A percentile compares a stretch with the other conserved stretches of the same genome.
phyloP scores from a whole-genome alignment of 2,888 invertebrate genomes.

The Nymphalis polychloros region DNA sequence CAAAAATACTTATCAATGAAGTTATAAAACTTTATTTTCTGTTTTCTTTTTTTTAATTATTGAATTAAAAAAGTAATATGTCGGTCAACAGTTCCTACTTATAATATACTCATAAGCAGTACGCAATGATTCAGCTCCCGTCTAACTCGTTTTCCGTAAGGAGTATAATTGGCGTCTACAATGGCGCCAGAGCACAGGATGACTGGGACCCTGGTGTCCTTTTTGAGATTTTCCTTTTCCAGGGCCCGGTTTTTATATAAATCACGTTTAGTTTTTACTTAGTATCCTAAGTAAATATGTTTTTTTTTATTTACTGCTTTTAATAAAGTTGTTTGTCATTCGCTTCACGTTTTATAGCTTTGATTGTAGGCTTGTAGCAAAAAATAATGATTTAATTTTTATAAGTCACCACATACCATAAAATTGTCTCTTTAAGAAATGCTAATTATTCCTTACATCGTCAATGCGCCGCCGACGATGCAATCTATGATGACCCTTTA shows the following conservation, averaged over 20 bases:
- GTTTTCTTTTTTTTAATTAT: too few species aligned
- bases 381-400: not conserved
- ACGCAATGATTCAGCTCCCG: constrained; percentile 60
- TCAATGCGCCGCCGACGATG: too few species aligned
- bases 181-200: constrained; percentile 46
- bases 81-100: constrained; percentile 5
- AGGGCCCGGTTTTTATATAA: not conserved
- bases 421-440: too few species aligned
- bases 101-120: constrained; percentile 45
- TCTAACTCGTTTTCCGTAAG: constrained; percentile 61
- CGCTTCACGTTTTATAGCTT: too few species aligned
- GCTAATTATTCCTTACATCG: too few species aligned
- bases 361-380: not conserved
- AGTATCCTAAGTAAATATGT: not conserved
- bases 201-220: constrained; percentile 41
- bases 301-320: too few species aligned
- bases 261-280: not conserved
- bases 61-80: constrained; percentile 8
- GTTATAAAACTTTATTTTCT: too few species aligned
- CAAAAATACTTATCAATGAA: not conserved
- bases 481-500: too few species aligned
- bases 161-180: constrained; percentile 55
- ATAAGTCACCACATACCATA: too few species aligned
- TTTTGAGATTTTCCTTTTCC: constrained; percentile 33
- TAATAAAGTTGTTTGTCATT: too few species aligned